phyloP scores from a whole-genome alignment of 1,140 invertebrate species.

The Danaus melanippus region DNA sequence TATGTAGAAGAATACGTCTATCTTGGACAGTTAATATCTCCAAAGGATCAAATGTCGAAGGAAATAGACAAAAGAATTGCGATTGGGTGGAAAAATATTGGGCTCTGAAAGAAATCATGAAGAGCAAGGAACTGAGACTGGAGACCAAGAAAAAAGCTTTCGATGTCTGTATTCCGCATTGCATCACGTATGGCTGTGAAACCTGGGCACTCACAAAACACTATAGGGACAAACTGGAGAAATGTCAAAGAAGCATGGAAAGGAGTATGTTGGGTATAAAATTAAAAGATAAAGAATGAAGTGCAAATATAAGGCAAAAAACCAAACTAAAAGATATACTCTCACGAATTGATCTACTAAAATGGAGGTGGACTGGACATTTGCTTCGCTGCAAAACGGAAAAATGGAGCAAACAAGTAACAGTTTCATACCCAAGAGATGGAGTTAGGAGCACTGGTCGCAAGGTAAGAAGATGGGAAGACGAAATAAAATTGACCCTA shows the following conservation, averaged over 20 bases:
- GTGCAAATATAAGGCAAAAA: background rate
- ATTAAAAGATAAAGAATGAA: background rate
- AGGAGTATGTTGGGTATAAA: background rate
- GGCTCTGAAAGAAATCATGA: conserved; percentile 7
- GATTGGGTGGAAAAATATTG: conserved; percentile 10
- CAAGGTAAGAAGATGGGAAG: too few relatives aligned
- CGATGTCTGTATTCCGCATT: conserved; percentile 2
- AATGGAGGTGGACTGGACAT: too few relatives aligned
- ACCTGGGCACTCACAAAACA: background rate
- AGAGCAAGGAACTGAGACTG: background rate
- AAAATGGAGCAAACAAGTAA: too few relatives aligned
- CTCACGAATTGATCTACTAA: too few relatives aligned
- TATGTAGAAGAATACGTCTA: too few relatives aligned
- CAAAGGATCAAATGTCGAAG: conserved; percentile 5
- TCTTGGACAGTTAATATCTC: too few relatives aligned
- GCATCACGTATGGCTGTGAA: conserved; percentile 2
- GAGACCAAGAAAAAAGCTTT: conserved; percentile 7
- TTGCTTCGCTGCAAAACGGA: too few relatives aligned
- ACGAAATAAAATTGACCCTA: too few relatives aligned
- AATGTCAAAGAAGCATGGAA: conserved; percentile 4
- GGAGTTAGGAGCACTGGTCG: too few relatives aligned
- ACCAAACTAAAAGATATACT: too few relatives aligned
- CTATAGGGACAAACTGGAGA: conserved; percentile 3
- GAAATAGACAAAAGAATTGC: conserved; percentile 15
- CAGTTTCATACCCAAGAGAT: too few relatives aligned